A percentile compares a stretch with the other conserved stretches of the same genome.
phyloP scores from a whole-genome alignment of 92 coral and sea anemone species.

The Parazoanthus atlanticus region DNA sequence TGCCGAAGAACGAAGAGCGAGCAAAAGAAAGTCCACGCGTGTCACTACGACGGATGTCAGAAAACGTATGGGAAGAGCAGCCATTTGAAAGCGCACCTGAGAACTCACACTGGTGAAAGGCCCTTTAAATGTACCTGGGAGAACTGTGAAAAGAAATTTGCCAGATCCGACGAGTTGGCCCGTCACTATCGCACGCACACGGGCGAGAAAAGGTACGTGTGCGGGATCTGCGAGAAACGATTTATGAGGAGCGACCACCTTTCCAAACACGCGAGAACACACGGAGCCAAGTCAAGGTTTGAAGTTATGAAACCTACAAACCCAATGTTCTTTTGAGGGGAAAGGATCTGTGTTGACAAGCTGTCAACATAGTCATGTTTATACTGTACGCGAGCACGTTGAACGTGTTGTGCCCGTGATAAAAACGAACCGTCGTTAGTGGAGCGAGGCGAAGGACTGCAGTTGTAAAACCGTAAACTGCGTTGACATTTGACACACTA shows the following conservation, averaged over 20 bases:
- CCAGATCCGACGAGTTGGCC: conserved; percentile 94
- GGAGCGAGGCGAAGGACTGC: background rate
- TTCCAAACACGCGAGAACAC: conserved; percentile 85
- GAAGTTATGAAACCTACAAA: conserved; percentile 75
- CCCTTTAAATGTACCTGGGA: conserved; percentile 89
- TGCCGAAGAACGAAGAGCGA: conserved; percentile 57
- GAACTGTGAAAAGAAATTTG: conserved; percentile 88
- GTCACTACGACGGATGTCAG: conserved; percentile 77
- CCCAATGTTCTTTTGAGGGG: conserved; percentile 77
- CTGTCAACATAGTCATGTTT: conserved; percentile 5
- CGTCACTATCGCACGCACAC: conserved; percentile 94
- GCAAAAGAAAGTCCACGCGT: conserved; percentile 77
- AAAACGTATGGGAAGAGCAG: conserved; percentile 91
- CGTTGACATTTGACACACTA: background rate
- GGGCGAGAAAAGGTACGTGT: conserved; percentile 88
- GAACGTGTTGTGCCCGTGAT: background rate
- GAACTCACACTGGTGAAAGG: conserved; percentile 92
- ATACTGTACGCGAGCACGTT: background rate
- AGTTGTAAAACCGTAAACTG: background rate
- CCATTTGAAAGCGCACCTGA: conserved; percentile 90
- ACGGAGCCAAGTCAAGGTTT: conserved; percentile 66
- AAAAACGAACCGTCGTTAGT: background rate
- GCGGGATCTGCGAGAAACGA: conserved; percentile 78
- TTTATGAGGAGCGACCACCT: conserved; percentile 95
- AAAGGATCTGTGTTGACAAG: conserved; percentile 19